A percentile compares a stretch with the other conserved stretches of the same genome.
phyloP scores from a whole-genome alignment of 1,140 invertebrate species.

The Polyergus mexicanus region DNA sequence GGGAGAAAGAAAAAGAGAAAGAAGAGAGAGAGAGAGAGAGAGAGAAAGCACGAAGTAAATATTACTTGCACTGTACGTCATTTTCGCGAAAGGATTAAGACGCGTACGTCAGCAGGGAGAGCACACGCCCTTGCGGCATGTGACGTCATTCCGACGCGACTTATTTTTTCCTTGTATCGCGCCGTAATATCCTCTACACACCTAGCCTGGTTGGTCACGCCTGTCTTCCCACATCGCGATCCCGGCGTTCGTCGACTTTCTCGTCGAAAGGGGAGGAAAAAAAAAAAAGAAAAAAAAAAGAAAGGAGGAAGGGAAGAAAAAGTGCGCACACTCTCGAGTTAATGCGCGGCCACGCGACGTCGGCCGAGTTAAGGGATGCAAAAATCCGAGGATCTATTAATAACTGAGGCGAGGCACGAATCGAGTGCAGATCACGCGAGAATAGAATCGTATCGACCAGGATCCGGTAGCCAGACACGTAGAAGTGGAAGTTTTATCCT shows the following conservation, averaged over 20 bases:
- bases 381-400: constrained; percentile 49
- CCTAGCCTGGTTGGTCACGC: constrained; percentile 29
- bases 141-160: constrained; percentile 59
- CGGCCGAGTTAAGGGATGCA: constrained; percentile 24
- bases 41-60: constrained; percentile 16
- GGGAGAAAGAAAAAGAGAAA: not conserved
- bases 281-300: not conserved
- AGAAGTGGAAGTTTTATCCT: not conserved
- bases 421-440: constrained; percentile 59
- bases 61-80: constrained; percentile 57
- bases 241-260: constrained; percentile 10
- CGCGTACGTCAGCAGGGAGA: constrained; percentile 48
- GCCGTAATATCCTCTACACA: not conserved
- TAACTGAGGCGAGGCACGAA: constrained; percentile 60
- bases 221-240: constrained; percentile 49
- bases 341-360: constrained; percentile 14
- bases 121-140: constrained; percentile 54
- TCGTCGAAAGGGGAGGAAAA: not conserved
- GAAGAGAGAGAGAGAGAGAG: no score
- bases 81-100: constrained; percentile 55
- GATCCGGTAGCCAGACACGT: constrained; percentile 11
- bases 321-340: not conserved
- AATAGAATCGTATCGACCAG: constrained; percentile 56
- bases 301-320: not conserved
- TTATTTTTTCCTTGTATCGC: constrained; percentile 55